phyloP scores from a whole-genome alignment of 2,797 vertebrate species.

The Enteromius argenteus region DNA sequence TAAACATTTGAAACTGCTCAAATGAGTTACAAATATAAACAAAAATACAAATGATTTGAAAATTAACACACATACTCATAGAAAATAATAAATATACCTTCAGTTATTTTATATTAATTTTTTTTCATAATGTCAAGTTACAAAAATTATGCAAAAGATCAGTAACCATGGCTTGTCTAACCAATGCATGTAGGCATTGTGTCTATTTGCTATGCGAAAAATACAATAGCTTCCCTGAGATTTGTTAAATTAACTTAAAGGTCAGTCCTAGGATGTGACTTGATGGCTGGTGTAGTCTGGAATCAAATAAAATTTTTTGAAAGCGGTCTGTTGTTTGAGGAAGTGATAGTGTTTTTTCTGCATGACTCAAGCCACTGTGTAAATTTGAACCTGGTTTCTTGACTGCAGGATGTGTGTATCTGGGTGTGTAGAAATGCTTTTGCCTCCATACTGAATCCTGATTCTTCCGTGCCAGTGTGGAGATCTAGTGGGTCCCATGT shows the following conservation, averaged over 20 bases:
- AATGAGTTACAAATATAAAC: neutral
- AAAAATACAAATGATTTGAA: neutral
- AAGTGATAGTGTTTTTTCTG: slow-evolving; percentile 16
- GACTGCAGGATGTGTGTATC: neutral
- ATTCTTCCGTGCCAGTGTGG: neutral
- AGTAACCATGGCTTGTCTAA: neutral
- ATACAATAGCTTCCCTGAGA: slow-evolving; percentile 9
- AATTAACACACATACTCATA: neutral
- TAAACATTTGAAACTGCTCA: neutral
- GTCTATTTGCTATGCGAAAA: slow-evolving; percentile 13
- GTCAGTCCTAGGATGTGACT: slow-evolving; percentile 9
- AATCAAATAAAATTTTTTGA: neutral
- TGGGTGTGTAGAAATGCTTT: slow-evolving; percentile 3
- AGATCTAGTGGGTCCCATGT: slow-evolving; percentile 3
- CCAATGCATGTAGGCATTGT: neutral
- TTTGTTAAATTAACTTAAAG: slow-evolving; percentile 23
- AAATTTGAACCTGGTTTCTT: neutral
- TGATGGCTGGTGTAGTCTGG: neutral
- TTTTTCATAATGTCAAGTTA: neutral
- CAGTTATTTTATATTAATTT: neutral
- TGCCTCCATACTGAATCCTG: neutral
- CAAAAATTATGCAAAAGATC: slow-evolving; percentile 4
- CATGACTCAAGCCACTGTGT: neutral
- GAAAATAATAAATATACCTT: slow-evolving; percentile 35
- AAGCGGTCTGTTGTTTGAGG: slow-evolving; percentile 5